Conservation (phyloP, 2,113 vertebrate genomes). For the Heterotis niloticus region DNA sequence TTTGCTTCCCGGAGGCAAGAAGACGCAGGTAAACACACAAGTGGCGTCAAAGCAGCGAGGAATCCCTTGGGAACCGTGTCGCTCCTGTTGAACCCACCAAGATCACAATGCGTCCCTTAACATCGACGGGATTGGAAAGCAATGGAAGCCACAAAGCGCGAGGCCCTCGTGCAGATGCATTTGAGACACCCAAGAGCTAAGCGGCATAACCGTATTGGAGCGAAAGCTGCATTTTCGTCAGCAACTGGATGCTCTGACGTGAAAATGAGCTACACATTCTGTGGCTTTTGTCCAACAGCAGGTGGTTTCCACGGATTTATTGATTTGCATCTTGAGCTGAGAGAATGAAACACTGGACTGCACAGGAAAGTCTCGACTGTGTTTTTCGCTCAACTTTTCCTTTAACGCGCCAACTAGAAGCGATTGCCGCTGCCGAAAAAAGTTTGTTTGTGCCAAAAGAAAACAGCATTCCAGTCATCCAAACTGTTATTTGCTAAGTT, state of each 20-base stretch:
- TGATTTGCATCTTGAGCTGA: background rate
- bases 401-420: background rate
- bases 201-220: background rate
- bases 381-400: background rate
- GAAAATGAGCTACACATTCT: background rate
- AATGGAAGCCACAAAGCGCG: background rate
- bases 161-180: background rate
- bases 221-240: background rate
- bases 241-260: background rate
- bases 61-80: too few species aligned
- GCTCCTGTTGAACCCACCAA: background rate
- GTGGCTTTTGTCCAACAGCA: background rate
- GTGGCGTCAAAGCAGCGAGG: background rate
- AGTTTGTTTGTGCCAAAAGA: too few species aligned
- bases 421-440: background rate
- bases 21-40: slow-evolving; percentile 46
- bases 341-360: background rate
- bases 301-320: slow-evolving; percentile 12
- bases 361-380: slow-evolving; percentile 15
- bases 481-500: background rate
- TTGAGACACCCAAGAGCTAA: background rate
- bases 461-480: background rate
- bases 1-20: slow-evolving; percentile 32
- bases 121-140: background rate
- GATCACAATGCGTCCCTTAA: background rate